Base-by-base conservation (phyloP, 2,797 vertebrate species). In the Iguana delicatissima region DNA sequence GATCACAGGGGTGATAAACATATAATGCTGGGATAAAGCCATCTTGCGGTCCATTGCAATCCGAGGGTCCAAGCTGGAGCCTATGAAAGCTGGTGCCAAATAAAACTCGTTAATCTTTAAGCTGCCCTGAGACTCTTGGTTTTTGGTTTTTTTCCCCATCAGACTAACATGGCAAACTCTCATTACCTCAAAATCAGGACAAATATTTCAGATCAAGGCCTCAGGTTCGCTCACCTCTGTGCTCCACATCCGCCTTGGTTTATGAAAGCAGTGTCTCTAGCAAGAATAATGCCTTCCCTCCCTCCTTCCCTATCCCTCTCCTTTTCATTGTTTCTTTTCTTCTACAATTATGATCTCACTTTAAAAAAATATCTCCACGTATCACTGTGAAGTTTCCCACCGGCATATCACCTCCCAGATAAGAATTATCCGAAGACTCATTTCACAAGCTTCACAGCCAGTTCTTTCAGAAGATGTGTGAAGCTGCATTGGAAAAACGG, bases 381-480 rank as follows among this genome's bases (percentile, higher is more conserved):
- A 22, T n/a, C 72, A 16, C 1, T 46, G 29, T 18, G 13, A 88
- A 69, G n/a, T 0, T 64, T 20, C 0, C 38, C 90, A 16, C 87
- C 10, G 0, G 46, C 0, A 8, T 6, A 85, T 81, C 91, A 92
- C 91, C 86, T 1, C 92, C 90, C 92, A 85, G 86, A 59, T 38
- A 86, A 52, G 42, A 52, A 89, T 91, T 89, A 94, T 95, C 89
- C 88, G 64, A 90, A 89, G 88, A 73, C 92, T 80, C 86, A 91
- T 85, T 85, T 90, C 8, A 77, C 7, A 35, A 79, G 79, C 79
- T 91, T 94, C 85, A 83, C 79, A 87, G 89, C 20, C 20, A n/a
- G 73, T 73, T 93, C 89, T 90, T 91, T 79, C 0, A 32, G 87
- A 92, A 83, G 90, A 77, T 18, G 91, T 87, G 64, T 84, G 32